Evolutionary conservation across 2,797 vertebrate species (phyloP).

Genomic region (Chanos chanos): DNA sequence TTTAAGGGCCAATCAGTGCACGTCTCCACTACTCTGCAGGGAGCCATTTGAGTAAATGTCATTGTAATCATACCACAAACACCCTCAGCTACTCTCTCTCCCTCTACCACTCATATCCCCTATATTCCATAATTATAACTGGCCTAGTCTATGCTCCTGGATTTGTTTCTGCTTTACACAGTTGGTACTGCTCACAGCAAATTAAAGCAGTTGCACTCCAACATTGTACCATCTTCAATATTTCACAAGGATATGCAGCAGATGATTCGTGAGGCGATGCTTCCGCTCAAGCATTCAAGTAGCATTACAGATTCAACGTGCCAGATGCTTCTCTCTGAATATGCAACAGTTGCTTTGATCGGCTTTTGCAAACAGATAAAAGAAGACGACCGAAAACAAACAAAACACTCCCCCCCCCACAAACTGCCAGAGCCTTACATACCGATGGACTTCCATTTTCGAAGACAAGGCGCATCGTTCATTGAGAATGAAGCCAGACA

Average conservation of each 20-base stretch:
- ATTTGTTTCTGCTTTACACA: too few species aligned
- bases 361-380: not conserved
- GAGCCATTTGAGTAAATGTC: constrained; percentile 19
- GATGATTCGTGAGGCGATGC: not conserved
- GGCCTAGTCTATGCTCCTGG: too few species aligned
- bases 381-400: not conserved
- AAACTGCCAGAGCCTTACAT: constrained; percentile 52
- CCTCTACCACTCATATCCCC: not conserved
- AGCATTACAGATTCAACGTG: constrained; percentile 9
- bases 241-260: too few species aligned
- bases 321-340: not conserved
- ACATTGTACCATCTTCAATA: too few species aligned
- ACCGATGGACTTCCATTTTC: constrained; percentile 76
- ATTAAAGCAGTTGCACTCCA: too few species aligned
- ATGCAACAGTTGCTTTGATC: constrained; percentile 41
- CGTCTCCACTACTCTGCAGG: constrained; percentile 10
- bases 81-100: constrained; percentile 5
- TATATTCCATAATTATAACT: not conserved
- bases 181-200: too few species aligned
- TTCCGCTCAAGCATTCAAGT: not conserved
- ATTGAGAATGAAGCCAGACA: constrained; percentile 60
- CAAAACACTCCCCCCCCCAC: too few species aligned
- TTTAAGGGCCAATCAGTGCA: constrained; percentile 27
- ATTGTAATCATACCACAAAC: constrained; percentile 15
- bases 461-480: constrained; percentile 64